Conservation (phyloP, 2,113 vertebrate species). For the Enhydra lutris region DNA sequence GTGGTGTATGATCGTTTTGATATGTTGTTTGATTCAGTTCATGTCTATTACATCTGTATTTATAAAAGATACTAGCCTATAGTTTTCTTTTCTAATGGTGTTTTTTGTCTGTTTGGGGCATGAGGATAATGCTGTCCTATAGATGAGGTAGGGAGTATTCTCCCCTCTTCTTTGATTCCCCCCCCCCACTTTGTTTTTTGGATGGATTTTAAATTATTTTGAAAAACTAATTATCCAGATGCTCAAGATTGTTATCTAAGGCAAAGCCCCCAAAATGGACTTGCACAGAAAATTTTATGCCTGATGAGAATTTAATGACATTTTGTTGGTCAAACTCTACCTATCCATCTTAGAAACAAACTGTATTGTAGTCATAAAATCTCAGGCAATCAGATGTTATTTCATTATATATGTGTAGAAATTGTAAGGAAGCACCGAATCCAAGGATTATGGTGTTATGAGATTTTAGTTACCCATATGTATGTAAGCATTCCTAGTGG, state of each 20-base stretch:
- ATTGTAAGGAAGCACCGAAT: not conserved
- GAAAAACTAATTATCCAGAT: not conserved
- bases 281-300: not conserved
- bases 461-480: not conserved
- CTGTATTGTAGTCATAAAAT: not conserved
- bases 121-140: not conserved
- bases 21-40: not conserved
- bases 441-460: not conserved
- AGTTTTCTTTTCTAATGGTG: not conserved
- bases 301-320: not conserved
- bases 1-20: not conserved
- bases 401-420: not conserved
- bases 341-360: not conserved
- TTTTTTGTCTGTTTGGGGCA: not conserved
- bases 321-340: not conserved
- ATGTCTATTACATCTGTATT: not conserved
- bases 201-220: not conserved
- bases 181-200: not conserved
- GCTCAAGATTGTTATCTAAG: not conserved
- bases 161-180: not conserved
- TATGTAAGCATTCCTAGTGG: not conserved
- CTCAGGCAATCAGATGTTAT: not conserved
- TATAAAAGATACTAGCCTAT: not conserved
- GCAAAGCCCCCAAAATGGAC: not conserved
- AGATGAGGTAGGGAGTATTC: not conserved